Conservation (phyloP, 2,113 vertebrate genomes). For the Eretmochelys imbricata region DNA sequence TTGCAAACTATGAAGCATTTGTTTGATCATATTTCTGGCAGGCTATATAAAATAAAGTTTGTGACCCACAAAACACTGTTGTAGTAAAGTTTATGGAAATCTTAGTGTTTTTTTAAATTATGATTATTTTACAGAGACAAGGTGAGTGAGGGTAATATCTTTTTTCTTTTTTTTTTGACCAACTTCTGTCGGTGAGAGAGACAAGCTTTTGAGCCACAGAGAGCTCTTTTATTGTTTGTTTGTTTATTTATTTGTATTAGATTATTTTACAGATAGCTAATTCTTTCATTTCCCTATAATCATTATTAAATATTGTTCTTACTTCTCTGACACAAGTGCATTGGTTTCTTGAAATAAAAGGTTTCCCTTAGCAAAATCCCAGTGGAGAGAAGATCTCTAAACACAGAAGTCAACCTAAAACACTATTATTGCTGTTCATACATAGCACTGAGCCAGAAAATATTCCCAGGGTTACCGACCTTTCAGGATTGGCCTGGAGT, state of each 20-base stretch:
- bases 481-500: too few species aligned
- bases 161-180: not conserved
- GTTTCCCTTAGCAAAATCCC: fast-evolving
- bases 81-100: not conserved
- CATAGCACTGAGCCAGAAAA: not conserved
- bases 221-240: not conserved
- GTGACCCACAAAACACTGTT: not conserved
- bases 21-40: not conserved
- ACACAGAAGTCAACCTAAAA: not conserved
- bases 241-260: not conserved
- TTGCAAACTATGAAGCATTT: not conserved
- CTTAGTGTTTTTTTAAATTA: not conserved
- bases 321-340: not conserved
- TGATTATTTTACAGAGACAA: not conserved
- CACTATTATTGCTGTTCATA: not conserved
- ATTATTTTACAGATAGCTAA: not conserved
- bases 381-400: not conserved
- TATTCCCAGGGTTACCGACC: not conserved
- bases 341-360: fast-evolving
- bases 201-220: not conserved
- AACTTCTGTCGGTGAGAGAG: not conserved
- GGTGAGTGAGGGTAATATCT: not conserved
- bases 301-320: fast-evolving
- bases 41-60: not conserved
- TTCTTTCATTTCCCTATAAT: not conserved